Base-by-base conservation (phyloP, 1,140 invertebrate genomes). In the Leguminivora glycinivorella region DNA sequence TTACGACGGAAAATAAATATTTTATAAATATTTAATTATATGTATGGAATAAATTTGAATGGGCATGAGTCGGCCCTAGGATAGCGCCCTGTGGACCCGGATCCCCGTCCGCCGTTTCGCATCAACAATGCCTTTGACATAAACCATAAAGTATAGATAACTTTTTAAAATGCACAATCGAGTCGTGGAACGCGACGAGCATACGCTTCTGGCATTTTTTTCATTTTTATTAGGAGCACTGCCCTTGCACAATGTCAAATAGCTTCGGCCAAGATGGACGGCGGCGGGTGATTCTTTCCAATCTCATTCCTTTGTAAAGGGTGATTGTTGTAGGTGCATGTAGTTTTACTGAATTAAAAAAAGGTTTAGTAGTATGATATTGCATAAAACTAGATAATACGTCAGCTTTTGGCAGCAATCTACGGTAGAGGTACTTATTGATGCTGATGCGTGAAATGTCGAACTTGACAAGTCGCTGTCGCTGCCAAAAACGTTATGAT, bases 181-280 rank as follows among this genome's bases (percentile, higher is more conserved):
- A 89, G 86, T 89, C 87, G 89, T 84, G 68, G 78, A 74, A 88
- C 84, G 83, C 81, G 84, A 17, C 67, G 66, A 76, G 85, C 85
- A 86, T 89, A 22, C 31, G 82, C 74, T 70, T 56, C 70, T 72
- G 74, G 10, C 69, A 76, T 76, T 86, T 84, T 88, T 89, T 89
- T 86, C 87, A 89, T 90, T 88, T 88, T 88, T 87, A 90, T 89
- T 87, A 89, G 87, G 89, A 91, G 79, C 87, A 91, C 87, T 91
- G 87, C 89, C 89, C 89, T 91, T 91, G 83, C 83, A 81, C 89
- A 91, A 91, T 91, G 89, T 91, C 89, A 89, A 89, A 91, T 91
- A 88, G 87, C 80, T 91, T 83, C 84, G 83, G 82, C 79, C 80
- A 77, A 81, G 76, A 82, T 25, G 25, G 56, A 63, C 14, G 47